Evolutionary conservation across 2,113 vertebrate species (phyloP).

Genomic region (Mobula hypostoma): DNA sequence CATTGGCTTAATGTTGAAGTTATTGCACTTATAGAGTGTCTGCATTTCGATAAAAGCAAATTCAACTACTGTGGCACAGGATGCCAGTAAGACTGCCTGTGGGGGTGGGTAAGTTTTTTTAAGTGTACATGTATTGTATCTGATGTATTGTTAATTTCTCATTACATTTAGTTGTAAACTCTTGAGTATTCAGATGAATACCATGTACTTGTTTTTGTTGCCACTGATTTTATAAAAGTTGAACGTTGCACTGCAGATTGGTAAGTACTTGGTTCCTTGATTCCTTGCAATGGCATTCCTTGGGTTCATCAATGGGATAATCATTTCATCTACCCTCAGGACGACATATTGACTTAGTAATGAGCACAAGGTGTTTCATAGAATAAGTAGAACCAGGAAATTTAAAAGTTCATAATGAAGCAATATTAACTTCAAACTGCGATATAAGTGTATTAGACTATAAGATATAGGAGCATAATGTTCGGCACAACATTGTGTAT

Average conservation of each 20-base stretch:
- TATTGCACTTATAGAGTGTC: not conserved
- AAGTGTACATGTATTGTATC: not conserved
- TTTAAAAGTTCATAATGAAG: not conserved
- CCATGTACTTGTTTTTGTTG: not conserved
- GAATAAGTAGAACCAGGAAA: not conserved
- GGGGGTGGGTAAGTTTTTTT: not conserved
- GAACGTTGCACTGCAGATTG: not conserved
- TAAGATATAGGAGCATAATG: not conserved
- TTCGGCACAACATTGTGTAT: too few species aligned
- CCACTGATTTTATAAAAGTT: not conserved
- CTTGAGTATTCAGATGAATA: not conserved
- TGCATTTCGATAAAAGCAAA: not conserved
- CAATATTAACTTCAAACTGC: not conserved
- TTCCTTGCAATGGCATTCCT: not conserved
- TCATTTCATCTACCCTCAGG: not conserved
- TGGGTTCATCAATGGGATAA: not conserved
- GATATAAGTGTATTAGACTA: not conserved
- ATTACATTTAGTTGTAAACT: not conserved
- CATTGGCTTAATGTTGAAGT: not conserved
- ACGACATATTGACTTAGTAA: not conserved
- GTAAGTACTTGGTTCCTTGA: not conserved
- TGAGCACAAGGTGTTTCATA: not conserved
- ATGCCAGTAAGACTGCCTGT: too few species aligned
- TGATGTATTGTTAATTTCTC: not conserved
- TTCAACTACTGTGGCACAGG: too few species aligned